Conservation (phyloP, 2,888 invertebrate species). For the Oasisia sp. region DNA sequence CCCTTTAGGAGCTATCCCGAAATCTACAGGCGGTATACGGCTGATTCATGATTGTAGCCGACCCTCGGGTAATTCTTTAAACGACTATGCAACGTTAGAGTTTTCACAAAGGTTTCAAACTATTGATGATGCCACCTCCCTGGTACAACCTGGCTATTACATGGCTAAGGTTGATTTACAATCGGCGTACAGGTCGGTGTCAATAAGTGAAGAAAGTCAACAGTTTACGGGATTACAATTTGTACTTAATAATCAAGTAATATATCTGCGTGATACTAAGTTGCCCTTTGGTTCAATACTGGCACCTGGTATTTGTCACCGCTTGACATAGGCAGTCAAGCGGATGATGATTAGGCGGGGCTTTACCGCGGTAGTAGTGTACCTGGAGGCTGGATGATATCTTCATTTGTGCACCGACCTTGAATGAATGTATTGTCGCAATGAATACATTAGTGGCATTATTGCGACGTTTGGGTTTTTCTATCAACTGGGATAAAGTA, state of each 20-base stretch:
- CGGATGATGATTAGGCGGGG: neutral
- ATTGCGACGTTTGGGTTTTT: neutral
- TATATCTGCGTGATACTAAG: neutral
- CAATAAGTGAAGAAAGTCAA: neutral
- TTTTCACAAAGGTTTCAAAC: neutral
- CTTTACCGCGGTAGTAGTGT: neutral
- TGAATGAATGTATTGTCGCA: neutral
- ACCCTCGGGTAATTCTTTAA: neutral
- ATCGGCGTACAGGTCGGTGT: neutral
- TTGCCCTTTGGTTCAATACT: no score
- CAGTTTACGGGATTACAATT: neutral
- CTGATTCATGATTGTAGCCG: neutral
- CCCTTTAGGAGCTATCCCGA: neutral
- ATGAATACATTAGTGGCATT: neutral
- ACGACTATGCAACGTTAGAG: neutral
- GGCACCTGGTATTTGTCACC: no score
- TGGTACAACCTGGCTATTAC: neutral
- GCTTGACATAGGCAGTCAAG: neutral
- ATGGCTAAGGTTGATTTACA: neutral
- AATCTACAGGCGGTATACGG: neutral
- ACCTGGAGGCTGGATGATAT: neutral
- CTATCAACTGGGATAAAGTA: neutral
- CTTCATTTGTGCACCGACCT: neutral
- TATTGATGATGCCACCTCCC: neutral
- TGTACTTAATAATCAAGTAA: neutral